Conservation (phyloP, 2,888 invertebrate genomes). For the Arenicola marina region DNA sequence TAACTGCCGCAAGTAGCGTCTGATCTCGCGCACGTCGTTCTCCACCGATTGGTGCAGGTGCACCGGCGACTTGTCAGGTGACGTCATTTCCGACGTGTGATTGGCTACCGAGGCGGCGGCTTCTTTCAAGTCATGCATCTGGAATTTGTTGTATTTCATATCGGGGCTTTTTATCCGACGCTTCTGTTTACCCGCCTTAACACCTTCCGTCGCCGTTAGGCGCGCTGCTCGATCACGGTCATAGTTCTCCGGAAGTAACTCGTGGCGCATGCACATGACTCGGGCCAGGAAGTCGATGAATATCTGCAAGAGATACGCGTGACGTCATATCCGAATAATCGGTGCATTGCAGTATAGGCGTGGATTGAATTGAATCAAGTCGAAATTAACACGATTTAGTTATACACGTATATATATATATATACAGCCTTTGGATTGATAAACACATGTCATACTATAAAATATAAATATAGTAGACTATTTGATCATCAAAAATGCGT, state of each 20-base stretch:
- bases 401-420: too few species aligned
- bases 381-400: too few species aligned
- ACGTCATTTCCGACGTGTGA: not conserved
- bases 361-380: too few species aligned
- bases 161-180: constrained; percentile 13
- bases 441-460: too few species aligned
- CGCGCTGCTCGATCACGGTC: not conserved
- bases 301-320: constrained; percentile 24
- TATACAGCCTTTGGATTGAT: too few species aligned
- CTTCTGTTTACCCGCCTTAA: constrained; percentile 12
- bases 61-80: constrained; percentile 25
- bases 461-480: too few species aligned
- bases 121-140: constrained; percentile 24
- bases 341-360: too few species aligned
- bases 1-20: constrained; percentile 38
- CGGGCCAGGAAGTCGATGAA: constrained; percentile 26
- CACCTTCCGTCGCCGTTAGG: not conserved
- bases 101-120: not conserved
- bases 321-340: too few species aligned
- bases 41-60: constrained; percentile 38
- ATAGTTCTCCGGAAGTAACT: constrained; percentile 15
- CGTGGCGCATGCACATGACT: constrained; percentile 27
- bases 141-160: constrained; percentile 26
- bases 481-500: too few species aligned
- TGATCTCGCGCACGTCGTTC: constrained; percentile 50